Conservation (phyloP, 1,140 invertebrate species). For the Chionoecetes opilio region DNA sequence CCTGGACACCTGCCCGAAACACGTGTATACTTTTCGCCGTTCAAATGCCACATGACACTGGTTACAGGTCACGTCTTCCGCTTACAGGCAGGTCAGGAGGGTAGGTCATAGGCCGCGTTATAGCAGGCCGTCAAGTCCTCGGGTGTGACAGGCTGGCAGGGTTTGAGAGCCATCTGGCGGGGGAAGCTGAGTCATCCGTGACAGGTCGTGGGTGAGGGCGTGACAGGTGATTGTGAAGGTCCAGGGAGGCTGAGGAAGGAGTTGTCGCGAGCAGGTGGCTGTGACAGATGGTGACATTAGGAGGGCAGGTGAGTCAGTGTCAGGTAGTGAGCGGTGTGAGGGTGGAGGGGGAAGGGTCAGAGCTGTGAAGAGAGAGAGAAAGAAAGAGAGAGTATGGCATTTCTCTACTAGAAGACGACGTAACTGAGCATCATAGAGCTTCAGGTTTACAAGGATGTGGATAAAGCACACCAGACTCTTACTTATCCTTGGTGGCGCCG, state of each 20-base stretch:
- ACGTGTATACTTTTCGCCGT: neutral
- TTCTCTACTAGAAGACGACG: neutral
- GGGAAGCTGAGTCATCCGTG: neutral
- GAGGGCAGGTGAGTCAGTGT: neutral
- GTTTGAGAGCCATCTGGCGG: neutral
- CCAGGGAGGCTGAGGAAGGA: neutral
- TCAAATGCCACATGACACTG: neutral
- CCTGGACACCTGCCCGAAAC: neutral
- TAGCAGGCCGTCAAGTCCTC: neutral
- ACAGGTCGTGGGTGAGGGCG: neutral
- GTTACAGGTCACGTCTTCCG: neutral
- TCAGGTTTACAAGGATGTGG: neutral
- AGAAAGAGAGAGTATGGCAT: neutral
- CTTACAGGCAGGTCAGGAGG: neutral
- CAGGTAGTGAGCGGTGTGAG: neutral
- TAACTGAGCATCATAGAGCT: neutral
- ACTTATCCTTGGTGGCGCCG: neutral
- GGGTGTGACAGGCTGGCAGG: neutral
- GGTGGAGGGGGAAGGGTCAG: neutral
- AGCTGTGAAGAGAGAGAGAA: neutral
- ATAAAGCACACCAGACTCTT: neutral
- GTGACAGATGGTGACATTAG: conserved; percentile 28
- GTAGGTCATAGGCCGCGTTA: neutral
- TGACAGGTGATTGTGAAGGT: neutral
- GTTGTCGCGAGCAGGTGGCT: neutral